phyloP scores from a whole-genome alignment of 2,113 vertebrate species.

The Polyodon spathula region DNA sequence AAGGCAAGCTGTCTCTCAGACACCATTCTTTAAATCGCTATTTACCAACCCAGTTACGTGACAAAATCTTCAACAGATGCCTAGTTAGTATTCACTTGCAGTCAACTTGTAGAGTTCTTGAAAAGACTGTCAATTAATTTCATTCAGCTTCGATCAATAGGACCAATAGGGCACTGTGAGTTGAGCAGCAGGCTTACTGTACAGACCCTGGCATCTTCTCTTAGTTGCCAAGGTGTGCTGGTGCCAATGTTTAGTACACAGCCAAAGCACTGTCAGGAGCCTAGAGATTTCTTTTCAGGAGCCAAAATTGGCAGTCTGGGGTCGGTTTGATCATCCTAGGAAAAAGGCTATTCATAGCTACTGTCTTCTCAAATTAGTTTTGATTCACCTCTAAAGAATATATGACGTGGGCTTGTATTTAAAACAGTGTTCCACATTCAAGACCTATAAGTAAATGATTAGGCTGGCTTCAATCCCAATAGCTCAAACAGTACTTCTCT shows the following conservation, averaged over 20 bases:
- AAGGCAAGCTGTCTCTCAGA: no score
- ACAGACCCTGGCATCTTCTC: background rate
- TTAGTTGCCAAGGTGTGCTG: background rate
- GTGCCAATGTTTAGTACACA: background rate
- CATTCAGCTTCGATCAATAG: background rate
- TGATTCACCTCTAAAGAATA: background rate
- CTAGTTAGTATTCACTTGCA: background rate
- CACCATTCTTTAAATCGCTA: no score
- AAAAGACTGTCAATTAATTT: background rate
- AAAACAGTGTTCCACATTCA: background rate
- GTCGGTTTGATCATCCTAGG: background rate
- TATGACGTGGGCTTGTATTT: background rate
- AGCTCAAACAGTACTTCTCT: no score
- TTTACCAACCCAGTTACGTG: no score
- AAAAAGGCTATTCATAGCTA: background rate
- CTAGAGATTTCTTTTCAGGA: background rate
- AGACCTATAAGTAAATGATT: background rate
- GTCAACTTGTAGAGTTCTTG: background rate
- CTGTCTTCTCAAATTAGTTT: slow-evolving; percentile 1
- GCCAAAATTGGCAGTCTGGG: background rate
- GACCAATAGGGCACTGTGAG: background rate
- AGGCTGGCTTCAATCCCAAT: background rate
- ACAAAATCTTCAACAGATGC: no score
- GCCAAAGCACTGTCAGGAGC: background rate
- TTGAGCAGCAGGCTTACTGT: background rate